Evolutionary conservation across 1,140 invertebrate species (phyloP).

Genomic region (Ostrea denselamellosa): DNA sequence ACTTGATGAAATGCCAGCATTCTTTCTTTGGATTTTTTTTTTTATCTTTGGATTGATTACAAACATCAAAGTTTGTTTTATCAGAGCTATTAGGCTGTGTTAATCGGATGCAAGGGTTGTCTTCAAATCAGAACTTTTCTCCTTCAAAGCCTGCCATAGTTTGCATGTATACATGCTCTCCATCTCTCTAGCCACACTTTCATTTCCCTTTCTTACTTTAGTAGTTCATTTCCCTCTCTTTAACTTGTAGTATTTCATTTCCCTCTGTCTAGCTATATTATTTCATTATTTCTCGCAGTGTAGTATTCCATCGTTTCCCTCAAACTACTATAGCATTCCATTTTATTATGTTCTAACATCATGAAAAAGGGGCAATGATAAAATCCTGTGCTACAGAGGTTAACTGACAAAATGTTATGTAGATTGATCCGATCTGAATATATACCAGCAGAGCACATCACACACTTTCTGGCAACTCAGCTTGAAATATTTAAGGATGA

Average conservation of each 20-base stretch:
- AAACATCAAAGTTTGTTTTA: conserved; percentile 8
- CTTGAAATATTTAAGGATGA: too few species aligned
- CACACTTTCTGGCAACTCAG: too few species aligned
- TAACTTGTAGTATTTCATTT: background rate
- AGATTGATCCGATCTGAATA: too few species aligned
- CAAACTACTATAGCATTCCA: too few species aligned
- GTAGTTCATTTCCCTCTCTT: background rate
- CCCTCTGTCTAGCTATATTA: too few species aligned
- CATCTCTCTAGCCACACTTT: background rate
- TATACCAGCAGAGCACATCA: too few species aligned
- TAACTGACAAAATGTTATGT: too few species aligned
- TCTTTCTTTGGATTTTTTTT: background rate
- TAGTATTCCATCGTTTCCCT: too few species aligned
- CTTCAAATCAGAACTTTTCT: background rate
- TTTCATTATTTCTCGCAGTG: too few species aligned
- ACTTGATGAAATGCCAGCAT: conserved; percentile 21
- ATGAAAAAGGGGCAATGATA: too few species aligned
- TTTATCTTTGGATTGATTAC: background rate
- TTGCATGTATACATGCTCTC: background rate
- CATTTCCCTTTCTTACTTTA: background rate
- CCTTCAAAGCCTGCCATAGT: background rate
- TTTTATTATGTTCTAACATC: too few species aligned
- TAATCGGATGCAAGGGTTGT: background rate
- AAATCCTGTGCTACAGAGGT: too few species aligned
- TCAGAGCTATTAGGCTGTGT: background rate